Conservation (phyloP, 1,140 invertebrate species). For the Calliopsis andreniformis region DNA sequence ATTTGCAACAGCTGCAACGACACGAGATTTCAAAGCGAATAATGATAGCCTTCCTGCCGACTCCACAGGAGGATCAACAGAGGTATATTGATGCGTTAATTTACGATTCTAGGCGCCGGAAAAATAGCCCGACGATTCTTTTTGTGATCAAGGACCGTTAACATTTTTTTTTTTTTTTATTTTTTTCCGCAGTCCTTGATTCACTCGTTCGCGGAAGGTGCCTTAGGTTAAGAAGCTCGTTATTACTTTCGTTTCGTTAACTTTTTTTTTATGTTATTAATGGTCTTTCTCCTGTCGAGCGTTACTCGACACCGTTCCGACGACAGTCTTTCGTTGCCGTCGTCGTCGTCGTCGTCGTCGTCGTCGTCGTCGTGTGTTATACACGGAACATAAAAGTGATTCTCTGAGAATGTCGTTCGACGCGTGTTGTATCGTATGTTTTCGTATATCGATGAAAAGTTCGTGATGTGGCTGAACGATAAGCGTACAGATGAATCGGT, state of each 20-base stretch:
- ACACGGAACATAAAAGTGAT: too few relatives aligned
- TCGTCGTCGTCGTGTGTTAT: too few relatives aligned
- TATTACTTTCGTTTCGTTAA: conserved; percentile 56
- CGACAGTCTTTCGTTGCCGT: background rate
- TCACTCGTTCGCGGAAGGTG: conserved; percentile 53
- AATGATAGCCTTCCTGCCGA: conserved; percentile 6
- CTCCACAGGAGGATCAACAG: conserved; percentile 25
- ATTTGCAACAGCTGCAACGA: background rate
- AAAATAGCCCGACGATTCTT: conserved; percentile 52
- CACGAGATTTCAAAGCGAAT: background rate
- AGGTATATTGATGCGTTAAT: conserved; percentile 50
- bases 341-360: too few relatives aligned
- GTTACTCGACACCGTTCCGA: conserved; percentile 8
- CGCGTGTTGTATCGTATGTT: conserved; percentile 13
- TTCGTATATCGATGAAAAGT: conserved; percentile 17
- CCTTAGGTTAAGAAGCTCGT: conserved; percentile 63
- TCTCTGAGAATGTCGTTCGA: conserved; percentile 10
- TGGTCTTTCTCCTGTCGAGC: conserved; percentile 22
- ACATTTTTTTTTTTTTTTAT: conserved; percentile 39
- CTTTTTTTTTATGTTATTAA: conserved; percentile 50
- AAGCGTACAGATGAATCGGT: conserved; percentile 11
- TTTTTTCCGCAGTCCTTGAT: conserved; percentile 58
- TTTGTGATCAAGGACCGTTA: conserved; percentile 57
- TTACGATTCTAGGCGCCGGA: conserved; percentile 50
- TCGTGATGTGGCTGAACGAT: conserved; percentile 25